Conservation (phyloP, 2,113 vertebrate genomes). For the Pachycephala philippinensis region DNA sequence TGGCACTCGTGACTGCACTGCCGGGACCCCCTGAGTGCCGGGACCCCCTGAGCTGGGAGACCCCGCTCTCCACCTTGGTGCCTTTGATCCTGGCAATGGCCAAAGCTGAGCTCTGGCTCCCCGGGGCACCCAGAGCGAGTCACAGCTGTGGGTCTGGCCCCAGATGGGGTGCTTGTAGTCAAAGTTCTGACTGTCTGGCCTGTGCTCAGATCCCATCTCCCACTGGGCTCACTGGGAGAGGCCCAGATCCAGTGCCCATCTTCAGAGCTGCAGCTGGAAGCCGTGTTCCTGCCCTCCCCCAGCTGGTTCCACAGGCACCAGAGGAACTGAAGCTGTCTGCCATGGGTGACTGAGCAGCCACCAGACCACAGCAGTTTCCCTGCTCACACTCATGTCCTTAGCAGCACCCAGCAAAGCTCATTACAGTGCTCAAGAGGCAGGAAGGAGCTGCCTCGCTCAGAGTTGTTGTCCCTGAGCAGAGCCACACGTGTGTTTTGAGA, state of each 20-base stretch:
- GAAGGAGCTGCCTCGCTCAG: not conserved
- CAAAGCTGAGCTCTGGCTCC: not conserved
- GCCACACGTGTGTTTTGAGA: accelerated
- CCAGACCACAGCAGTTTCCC: not conserved
- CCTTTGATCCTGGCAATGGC: accelerated
- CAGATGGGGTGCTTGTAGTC: accelerated
- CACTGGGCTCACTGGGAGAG: not conserved
- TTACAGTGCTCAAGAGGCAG: not conserved
- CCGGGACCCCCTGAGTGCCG: accelerated
- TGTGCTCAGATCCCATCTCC: not conserved
- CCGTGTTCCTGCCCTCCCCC: accelerated
- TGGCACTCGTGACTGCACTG: accelerated
- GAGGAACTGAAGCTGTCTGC: not conserved
- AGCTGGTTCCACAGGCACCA: not conserved
- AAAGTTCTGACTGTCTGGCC: not conserved
- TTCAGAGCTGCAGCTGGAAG: not conserved
- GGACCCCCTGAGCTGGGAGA: not conserved
- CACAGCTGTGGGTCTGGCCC: not conserved
- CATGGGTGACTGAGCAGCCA: not conserved
- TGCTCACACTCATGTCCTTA: not conserved
- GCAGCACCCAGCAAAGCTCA: not conserved
- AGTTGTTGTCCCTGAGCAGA: not conserved
- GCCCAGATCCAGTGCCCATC: not conserved
- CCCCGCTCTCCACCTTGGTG: not conserved
- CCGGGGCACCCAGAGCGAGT: accelerated